These are phyloP conservation scores for Hemibagrus guttatus DNA, from an alignment of 2,797 vertebrate genomes.

Conservation along the genomic window DNA sequence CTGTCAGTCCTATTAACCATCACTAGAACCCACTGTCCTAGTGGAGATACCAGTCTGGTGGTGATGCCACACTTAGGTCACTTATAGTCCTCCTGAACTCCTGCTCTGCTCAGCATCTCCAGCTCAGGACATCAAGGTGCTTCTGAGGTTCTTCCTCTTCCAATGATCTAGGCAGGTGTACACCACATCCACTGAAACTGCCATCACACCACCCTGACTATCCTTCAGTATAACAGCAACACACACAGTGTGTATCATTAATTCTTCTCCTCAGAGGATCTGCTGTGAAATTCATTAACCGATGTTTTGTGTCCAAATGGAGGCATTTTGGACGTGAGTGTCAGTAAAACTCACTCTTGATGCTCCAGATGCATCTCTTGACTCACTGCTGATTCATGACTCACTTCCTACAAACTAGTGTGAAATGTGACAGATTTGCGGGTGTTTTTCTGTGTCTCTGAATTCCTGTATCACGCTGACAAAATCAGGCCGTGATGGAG, in stretches of 20 bases:
- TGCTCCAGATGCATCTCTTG: neutral
- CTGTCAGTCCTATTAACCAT: too few species aligned
- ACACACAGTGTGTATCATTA: neutral
- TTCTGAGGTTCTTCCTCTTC: neutral
- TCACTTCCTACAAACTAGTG: neutral
- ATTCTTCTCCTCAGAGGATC: neutral
- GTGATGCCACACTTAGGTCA: neutral
- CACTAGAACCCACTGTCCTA: neutral
- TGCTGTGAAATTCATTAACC: neutral
- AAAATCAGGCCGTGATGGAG: constrained; percentile 19
- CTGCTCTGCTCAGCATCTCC: neutral
- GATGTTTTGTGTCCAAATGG: too few species aligned
- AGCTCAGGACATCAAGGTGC: neutral
- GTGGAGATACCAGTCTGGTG: neutral
- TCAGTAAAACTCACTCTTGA: neutral
- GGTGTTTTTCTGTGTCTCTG: neutral
- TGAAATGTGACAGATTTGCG: neutral
- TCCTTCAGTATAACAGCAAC: neutral
- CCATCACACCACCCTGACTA: neutral
- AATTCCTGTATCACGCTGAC: constrained; percentile 15
- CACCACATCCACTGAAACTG: neutral
- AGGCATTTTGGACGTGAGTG: too few species aligned
- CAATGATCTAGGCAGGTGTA: too few species aligned
- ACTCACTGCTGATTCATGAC: constrained; percentile 9
- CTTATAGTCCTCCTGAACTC: neutral